Conservation (phyloP, 2,113 vertebrate species). For the Falcunculus frontatus region DNA sequence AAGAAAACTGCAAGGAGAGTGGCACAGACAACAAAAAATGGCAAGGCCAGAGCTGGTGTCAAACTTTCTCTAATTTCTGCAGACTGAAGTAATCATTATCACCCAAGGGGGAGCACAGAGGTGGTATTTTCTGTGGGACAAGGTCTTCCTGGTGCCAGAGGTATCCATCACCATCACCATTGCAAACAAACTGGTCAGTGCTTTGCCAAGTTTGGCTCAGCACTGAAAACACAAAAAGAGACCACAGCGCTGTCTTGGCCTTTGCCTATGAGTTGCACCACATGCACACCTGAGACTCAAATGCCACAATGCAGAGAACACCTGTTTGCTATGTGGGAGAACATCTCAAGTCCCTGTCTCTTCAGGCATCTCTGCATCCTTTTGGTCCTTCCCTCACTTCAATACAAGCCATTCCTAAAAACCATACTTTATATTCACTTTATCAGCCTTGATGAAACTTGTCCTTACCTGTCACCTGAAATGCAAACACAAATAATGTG, state of each 20-base stretch:
- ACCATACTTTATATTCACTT: background rate
- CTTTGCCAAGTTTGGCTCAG: background rate
- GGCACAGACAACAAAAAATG: accelerated
- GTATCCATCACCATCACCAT: accelerated
- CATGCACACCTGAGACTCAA: background rate
- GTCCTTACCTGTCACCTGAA: background rate
- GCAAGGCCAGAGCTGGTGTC: background rate
- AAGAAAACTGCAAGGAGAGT: background rate
- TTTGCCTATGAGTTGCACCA: background rate
- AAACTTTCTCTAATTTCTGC: background rate
- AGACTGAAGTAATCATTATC: background rate
- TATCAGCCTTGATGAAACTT: background rate
- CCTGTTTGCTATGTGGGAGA: background rate
- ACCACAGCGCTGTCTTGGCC: accelerated
- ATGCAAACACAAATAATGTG: background rate
- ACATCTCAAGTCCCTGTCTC: background rate
- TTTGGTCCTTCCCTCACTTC: background rate
- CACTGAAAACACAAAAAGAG: background rate
- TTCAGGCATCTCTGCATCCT: background rate
- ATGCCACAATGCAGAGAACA: background rate
- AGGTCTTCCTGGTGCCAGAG: background rate
- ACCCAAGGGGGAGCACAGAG: background rate
- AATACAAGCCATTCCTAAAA: background rate
- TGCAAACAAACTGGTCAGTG: background rate
- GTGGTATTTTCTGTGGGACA: background rate